These are phyloP conservation scores for Orius laevigatus DNA, from an alignment of 1,140 invertebrate genomes.

Conservation along the genomic window DNA sequence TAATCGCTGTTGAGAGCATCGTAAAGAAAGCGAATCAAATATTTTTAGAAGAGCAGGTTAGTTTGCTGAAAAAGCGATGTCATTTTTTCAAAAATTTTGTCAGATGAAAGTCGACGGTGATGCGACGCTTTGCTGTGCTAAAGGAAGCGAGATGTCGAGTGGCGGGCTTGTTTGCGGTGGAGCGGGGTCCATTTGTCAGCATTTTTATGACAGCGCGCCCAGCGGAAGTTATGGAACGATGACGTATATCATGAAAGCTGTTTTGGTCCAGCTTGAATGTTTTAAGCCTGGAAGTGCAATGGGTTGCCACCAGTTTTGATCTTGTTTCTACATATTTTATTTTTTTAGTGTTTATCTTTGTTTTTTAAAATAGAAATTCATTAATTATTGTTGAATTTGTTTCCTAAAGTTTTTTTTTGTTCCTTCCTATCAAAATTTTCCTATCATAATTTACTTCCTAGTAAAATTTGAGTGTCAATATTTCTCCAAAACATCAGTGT, in stretches of 20 bases:
- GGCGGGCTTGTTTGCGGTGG: slow-evolving; percentile 70
- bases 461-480: no score
- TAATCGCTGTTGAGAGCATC: slow-evolving; percentile 82
- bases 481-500: no score
- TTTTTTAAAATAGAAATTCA: no score
- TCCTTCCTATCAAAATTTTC: no score
- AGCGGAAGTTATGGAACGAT: slow-evolving; percentile 94
- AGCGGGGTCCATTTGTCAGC: slow-evolving; percentile 86
- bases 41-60: slow-evolving; percentile 91
- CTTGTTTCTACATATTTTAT: no score
- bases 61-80: slow-evolving; percentile 15
- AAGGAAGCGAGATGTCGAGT: slow-evolving; percentile 39
- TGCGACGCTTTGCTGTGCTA: slow-evolving; percentile 80
- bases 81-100: slow-evolving; percentile 2
- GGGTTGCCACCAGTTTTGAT: no score
- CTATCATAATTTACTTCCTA: no score
- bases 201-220: slow-evolving; percentile 95
- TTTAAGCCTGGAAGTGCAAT: slow-evolving; percentile 28
- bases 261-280: slow-evolving; percentile 55
- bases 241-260: slow-evolving; percentile 86
- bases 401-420: no score
- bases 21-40: slow-evolving; percentile 88
- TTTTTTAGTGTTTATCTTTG: no score
- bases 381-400: no score
- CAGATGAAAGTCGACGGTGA: slow-evolving; percentile 73